phyloP scores from a whole-genome alignment of 2,113 vertebrate species.

The western clawed frog (Xenopus tropicalis) region DNA sequence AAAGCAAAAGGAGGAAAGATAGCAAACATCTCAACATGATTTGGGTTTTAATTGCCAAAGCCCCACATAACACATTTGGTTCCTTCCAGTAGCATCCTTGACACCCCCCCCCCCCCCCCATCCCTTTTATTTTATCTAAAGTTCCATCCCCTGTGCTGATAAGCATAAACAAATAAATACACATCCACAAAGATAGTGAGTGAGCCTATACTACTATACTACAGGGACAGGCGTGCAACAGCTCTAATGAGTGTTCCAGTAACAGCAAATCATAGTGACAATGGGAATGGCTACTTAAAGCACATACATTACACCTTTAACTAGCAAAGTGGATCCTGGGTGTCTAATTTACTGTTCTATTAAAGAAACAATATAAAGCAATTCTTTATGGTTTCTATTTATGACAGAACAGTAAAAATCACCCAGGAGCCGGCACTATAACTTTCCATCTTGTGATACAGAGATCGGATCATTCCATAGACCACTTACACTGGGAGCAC shows the following conservation, averaged over 20 bases:
- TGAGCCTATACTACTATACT: neutral
- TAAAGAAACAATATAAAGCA: conserved; percentile 38
- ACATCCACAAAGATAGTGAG: neutral
- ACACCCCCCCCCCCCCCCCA: neutral
- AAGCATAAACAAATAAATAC: neutral
- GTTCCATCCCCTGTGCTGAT: neutral
- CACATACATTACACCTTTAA: conserved; percentile 12
- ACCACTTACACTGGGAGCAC: too few relatives aligned
- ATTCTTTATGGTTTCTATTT: neutral
- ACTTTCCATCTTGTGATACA: too few relatives aligned
- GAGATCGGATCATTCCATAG: too few relatives aligned
- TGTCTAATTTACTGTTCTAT: conserved; percentile 48
- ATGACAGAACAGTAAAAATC: neutral
- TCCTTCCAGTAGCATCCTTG: conserved; percentile 1
- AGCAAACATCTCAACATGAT: conserved; percentile 28
- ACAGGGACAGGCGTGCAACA: neutral
- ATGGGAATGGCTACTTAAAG: conserved; percentile 20
- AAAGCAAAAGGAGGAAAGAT: conserved; percentile 29
- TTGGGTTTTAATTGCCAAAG: conserved; percentile 35
- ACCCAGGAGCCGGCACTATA: too few relatives aligned
- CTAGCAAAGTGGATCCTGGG: neutral
- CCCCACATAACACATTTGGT: conserved; percentile 32
- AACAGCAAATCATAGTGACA: conserved; percentile 34
- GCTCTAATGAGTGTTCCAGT: neutral
- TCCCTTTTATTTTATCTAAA: neutral